Conservation (phyloP, 2,888 invertebrate genomes). For the Melanargia galathea region DNA sequence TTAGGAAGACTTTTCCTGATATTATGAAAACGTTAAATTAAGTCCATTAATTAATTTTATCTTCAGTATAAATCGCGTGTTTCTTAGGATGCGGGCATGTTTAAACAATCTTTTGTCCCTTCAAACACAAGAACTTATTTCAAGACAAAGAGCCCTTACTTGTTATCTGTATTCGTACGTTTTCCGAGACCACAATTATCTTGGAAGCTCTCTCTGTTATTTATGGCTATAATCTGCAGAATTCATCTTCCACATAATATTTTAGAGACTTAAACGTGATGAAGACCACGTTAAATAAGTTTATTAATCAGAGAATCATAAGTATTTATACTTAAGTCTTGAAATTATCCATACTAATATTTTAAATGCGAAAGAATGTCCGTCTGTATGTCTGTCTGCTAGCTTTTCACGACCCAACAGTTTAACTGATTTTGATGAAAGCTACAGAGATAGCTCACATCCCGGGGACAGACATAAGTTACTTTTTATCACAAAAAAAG, state of each 20-base stretch:
- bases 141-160: constrained; percentile 23
- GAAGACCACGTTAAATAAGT: neutral
- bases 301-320: neutral
- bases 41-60: constrained; percentile 8
- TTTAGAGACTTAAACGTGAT: neutral
- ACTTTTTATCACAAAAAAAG: too few species aligned
- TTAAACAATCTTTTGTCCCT: constrained; percentile 26
- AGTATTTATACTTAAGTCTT: neutral
- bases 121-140: constrained; percentile 23
- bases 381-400: too few species aligned
- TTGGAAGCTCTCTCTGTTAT: constrained; percentile 20
- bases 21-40: neutral
- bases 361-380: too few species aligned
- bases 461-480: too few species aligned
- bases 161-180: constrained; percentile 20
- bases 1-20: too few species aligned
- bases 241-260: constrained; percentile 15
- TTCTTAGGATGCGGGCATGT: constrained; percentile 20
- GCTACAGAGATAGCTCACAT: too few species aligned
- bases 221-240: constrained; percentile 19
- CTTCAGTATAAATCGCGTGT: constrained; percentile 7
- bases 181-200: constrained; percentile 24
- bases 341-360: too few species aligned
- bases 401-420: too few species aligned
- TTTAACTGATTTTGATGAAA: too few species aligned